These are phyloP conservation scores for Metaphire vulgaris DNA, from an alignment of 1,140 invertebrate species.

Conservation along the genomic window DNA sequence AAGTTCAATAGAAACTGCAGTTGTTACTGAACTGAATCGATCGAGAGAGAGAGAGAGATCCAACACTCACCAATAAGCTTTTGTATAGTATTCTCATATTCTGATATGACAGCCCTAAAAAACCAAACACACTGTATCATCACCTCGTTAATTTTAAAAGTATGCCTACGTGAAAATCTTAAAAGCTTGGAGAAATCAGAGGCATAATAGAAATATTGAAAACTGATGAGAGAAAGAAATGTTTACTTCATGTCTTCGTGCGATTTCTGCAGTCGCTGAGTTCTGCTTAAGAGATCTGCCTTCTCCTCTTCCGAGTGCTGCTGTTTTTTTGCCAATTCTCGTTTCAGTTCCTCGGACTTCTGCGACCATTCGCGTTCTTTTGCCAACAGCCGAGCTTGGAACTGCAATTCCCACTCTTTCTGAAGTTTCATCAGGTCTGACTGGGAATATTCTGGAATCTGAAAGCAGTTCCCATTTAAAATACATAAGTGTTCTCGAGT, in stretches of 20 bases:
- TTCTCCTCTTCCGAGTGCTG: slow-evolving; percentile 37
- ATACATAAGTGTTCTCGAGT: too few species aligned
- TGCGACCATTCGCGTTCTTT: slow-evolving; percentile 48
- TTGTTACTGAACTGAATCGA: too few species aligned
- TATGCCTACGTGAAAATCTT: too few species aligned
- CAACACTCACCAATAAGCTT: slow-evolving; percentile 56
- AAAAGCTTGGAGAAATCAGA: too few species aligned
- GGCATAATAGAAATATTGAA: too few species aligned
- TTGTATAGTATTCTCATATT: slow-evolving; percentile 64
- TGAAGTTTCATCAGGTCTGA: slow-evolving; percentile 42
- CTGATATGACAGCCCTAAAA: slow-evolving; percentile 58
- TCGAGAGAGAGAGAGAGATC: too few species aligned
- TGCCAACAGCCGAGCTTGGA: slow-evolving; percentile 50
- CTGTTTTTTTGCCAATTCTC: slow-evolving; percentile 5
- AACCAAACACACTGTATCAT: too few species aligned
- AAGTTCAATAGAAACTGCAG: too few species aligned
- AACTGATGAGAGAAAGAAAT: neutral
- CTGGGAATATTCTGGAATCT: neutral
- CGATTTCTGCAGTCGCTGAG: slow-evolving; percentile 43
- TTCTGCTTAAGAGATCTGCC: slow-evolving; percentile 35
- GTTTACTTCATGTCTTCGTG: slow-evolving; percentile 46
- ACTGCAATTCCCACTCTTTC: slow-evolving; percentile 47
- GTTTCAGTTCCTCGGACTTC: slow-evolving; percentile 36
- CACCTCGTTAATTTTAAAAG: too few species aligned
- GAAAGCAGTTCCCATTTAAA: neutral